Percentiles rank a stretch among this genome's conserved stretches.
These are phyloP conservation scores for Corapipo altera DNA, from an alignment of 2,113 vertebrate species.

Conservation along the genomic window DNA sequence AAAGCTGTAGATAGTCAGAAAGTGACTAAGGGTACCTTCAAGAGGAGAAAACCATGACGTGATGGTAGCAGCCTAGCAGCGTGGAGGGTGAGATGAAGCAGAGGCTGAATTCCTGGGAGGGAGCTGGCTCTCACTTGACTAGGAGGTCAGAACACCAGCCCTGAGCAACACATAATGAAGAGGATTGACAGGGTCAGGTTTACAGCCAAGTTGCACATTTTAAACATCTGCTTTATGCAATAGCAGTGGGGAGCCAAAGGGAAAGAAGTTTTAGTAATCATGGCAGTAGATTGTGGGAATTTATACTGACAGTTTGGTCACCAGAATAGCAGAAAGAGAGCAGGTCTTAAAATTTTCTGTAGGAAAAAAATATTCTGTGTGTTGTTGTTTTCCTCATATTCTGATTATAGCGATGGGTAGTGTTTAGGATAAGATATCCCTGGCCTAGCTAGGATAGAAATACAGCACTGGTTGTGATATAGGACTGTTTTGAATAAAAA, in stretches of 20 bases:
- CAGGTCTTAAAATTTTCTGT: not conserved
- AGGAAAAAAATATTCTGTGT: not conserved
- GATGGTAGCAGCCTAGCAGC: not conserved
- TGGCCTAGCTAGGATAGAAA: not conserved
- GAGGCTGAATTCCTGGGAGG: not conserved
- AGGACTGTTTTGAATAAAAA: conserved; percentile 10
- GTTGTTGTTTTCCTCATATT: not conserved
- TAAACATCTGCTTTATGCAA: not conserved
- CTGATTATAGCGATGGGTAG: not conserved
- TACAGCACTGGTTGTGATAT: not conserved
- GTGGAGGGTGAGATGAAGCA: not conserved
- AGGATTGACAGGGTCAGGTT: not conserved
- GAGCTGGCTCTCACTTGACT: not conserved
- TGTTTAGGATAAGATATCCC: not conserved
- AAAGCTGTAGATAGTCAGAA: not conserved
- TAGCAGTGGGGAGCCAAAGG: not conserved
- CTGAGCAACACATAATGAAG: not conserved
- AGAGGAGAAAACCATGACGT: fast-evolving
- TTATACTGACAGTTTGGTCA: not conserved
- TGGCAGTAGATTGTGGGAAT: not conserved
- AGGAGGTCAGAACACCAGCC: not conserved
- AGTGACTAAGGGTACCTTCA: not conserved
- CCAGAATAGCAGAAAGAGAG: not conserved
- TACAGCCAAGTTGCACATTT: not conserved
- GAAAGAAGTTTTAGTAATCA: not conserved